Percentiles rank a stretch among this genome's conserved stretches.
Conservation (phyloP, 37 sponge, comb jelly and placozoan species). For the Diacarnus erythraeanus region DNA sequence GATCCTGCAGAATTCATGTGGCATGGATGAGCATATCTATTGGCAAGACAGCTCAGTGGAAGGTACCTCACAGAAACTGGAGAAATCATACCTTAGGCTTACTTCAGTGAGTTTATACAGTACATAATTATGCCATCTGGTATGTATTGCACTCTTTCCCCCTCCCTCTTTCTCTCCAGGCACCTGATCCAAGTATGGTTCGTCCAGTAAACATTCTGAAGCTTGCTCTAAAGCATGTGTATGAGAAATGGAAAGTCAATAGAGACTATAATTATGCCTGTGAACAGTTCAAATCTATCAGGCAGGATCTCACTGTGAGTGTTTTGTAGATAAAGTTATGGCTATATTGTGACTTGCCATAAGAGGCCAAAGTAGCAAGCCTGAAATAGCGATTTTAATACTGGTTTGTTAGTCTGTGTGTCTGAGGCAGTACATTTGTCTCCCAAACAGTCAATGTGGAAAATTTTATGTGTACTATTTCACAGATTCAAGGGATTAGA, state of each 20-base stretch:
- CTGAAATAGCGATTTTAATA: not conserved
- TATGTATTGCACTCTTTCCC: not conserved
- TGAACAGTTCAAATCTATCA: conserved; percentile 97
- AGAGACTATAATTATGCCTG: conserved; percentile 83
- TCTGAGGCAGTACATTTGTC: not conserved
- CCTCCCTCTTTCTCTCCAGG: conserved; percentile 45
- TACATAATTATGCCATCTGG: not conserved
- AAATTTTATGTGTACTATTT: not conserved
- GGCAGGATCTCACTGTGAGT: conserved; percentile 95
- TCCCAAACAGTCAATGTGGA: not conserved
- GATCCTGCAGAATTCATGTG: not conserved
- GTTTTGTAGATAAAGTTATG: not conserved
- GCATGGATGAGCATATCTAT: conserved; percentile 51
- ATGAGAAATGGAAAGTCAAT: conserved; percentile 62
- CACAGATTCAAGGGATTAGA: conserved; percentile 83
- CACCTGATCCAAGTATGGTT: conserved; percentile 85
- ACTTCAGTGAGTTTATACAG: conserved; percentile 80
- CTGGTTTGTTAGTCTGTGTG: not conserved
- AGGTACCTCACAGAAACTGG: conserved; percentile 86
- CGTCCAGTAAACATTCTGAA: conserved; percentile 77
- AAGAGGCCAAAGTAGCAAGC: not conserved
- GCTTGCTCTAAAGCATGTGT: conserved; percentile 67
- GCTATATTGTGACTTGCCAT: not conserved
- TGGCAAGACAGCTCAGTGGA: conserved; percentile 63
- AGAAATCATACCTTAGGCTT: conserved; percentile 95